phyloP scores from a whole-genome alignment of 2,797 vertebrate species.

The Acanthis flammea region DNA sequence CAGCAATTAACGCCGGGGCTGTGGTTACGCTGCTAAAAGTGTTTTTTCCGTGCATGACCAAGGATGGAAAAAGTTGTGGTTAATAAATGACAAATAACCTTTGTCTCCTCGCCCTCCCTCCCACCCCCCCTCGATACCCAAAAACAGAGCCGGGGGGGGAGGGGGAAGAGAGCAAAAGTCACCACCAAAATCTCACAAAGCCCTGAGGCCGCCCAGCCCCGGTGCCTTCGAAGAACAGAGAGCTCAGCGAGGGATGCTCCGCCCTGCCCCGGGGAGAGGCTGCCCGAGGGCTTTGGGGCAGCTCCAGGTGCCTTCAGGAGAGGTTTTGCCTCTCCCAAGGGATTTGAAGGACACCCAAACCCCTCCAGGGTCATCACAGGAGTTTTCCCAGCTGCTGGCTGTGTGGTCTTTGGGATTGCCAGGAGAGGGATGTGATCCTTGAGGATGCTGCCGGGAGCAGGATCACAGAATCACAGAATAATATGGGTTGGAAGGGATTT shows the following conservation, averaged over 20 bases:
- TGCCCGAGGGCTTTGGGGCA: neutral
- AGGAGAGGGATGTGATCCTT: neutral
- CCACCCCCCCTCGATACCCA: neutral
- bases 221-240: slow-evolving; percentile 73
- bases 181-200: slow-evolving; percentile 30
- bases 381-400: neutral
- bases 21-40: slow-evolving; percentile 50
- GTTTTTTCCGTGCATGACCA: slow-evolving; percentile 69
- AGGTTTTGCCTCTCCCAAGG: neutral
- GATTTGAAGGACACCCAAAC: neutral
- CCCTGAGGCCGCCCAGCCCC: neutral
- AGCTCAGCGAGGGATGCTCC: neutral
- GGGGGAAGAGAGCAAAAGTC: neutral
- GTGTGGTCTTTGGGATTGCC: neutral
- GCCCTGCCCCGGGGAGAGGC: neutral
- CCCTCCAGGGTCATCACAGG: fast-evolving
- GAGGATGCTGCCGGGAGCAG: neutral
- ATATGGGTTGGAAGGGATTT: neutral
- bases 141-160: neutral
- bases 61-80: slow-evolving; percentile 75
- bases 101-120: slow-evolving; percentile 15
- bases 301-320: fast-evolving
- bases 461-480: neutral
- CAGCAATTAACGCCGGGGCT: slow-evolving; percentile 44
- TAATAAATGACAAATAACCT: slow-evolving; percentile 70